phyloP scores from a whole-genome alignment of 92 coral and sea anemone species.

The Parazoanthus atlanticus region DNA sequence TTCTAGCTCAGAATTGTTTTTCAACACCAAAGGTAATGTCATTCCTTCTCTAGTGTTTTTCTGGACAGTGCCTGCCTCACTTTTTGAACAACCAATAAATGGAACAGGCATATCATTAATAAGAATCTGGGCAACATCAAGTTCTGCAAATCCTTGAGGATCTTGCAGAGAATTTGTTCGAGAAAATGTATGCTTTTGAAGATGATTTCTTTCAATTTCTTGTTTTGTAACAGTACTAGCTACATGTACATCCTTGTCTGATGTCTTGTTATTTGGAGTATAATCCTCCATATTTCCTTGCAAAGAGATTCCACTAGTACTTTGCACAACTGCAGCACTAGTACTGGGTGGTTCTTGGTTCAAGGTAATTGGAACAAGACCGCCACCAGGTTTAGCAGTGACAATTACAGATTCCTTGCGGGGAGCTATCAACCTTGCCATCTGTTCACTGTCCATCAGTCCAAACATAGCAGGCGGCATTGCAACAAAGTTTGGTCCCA shows the following conservation, averaged over 20 bases:
- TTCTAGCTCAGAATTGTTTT: not conserved
- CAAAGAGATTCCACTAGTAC: not conserved
- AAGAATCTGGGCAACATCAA: slow-evolving; percentile 94
- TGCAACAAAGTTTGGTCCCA: slow-evolving; percentile 9
- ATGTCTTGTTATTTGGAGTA: not conserved
- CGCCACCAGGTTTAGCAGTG: slow-evolving; percentile 36
- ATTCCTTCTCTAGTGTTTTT: not conserved
- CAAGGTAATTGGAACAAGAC: slow-evolving; percentile 24
- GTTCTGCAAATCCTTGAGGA: slow-evolving; percentile 65
- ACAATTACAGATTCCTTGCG: slow-evolving; percentile 47
- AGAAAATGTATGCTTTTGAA: not conserved
- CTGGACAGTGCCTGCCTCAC: not conserved
- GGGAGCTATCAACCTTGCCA: slow-evolving; percentile 3
- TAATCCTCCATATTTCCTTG: not conserved
- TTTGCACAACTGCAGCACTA: not conserved
- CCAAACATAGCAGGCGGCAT: slow-evolving; percentile 2
- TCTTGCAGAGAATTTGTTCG: not conserved
- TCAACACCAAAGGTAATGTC: not conserved
- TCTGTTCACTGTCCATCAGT: slow-evolving; percentile 10
- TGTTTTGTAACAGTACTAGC: not conserved
- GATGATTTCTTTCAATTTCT: not conserved
- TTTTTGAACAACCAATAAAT: slow-evolving; percentile 49
- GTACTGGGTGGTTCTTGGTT: not conserved
- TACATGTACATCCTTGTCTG: not conserved
- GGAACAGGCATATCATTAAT: slow-evolving; percentile 85